A percentile compares a stretch with the other conserved stretches of the same genome.
Evolutionary conservation across 2,888 invertebrate genomes (phyloP).

Genomic region (Tineola bisselliella): DNA sequence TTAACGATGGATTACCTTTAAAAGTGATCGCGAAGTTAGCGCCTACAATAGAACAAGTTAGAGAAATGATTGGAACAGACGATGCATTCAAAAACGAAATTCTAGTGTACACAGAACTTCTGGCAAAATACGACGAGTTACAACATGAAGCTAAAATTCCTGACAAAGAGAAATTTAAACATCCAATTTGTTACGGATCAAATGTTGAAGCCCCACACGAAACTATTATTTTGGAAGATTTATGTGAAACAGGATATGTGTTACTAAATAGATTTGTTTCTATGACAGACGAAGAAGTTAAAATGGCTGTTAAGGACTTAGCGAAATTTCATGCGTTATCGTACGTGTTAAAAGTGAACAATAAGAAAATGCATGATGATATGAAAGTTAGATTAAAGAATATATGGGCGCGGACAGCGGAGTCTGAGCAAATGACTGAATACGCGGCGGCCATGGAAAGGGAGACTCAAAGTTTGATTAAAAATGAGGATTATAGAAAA

Average conservation of each 20-base stretch:
- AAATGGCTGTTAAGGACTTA: conserved; percentile 28
- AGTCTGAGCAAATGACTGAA: background rate
- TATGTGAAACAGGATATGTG: conserved; percentile 23
- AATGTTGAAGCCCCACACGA: conserved; percentile 26
- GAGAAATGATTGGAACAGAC: conserved; percentile 19
- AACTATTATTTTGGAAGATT: conserved; percentile 35
- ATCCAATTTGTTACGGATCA: conserved; percentile 30
- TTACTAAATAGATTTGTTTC: conserved; percentile 30
- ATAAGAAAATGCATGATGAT: conserved; percentile 25
- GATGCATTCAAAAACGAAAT: conserved; percentile 29
- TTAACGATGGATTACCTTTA: conserved; percentile 23
- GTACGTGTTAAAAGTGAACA: conserved; percentile 27
- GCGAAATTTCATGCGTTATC: conserved; percentile 36
- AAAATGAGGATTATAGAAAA: conserved; percentile 10
- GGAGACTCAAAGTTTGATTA: background rate
- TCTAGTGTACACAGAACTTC: conserved; percentile 27
- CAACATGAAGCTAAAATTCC: conserved; percentile 27
- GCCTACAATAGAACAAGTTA: conserved; percentile 20
- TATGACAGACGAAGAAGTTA: conserved; percentile 26
- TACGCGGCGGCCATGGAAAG: background rate
- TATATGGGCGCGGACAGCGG: conserved; percentile 16
- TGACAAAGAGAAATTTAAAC: conserved; percentile 25
- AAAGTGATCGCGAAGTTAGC: conserved; percentile 38
- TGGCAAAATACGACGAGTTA: conserved; percentile 28
- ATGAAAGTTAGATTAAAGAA: conserved; percentile 21